A percentile compares a stretch with the other conserved stretches of the same genome.
Evolutionary conservation across 2,113 vertebrate species (phyloP).

Genomic region (Parus major): DNA sequence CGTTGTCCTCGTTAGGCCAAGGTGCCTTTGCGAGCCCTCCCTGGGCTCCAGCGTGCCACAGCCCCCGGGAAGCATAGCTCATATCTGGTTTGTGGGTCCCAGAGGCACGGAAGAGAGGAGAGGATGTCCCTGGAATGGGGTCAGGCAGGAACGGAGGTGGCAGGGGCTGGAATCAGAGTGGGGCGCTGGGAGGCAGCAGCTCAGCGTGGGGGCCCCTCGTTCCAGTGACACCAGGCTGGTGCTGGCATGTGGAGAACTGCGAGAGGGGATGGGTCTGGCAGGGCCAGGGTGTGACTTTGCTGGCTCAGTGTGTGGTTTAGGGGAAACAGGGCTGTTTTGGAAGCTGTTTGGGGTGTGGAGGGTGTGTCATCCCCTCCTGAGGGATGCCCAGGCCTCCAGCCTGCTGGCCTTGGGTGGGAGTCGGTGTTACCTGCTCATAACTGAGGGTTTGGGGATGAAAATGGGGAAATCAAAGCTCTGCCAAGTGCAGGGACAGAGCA

Average conservation of each 20-base stretch:
- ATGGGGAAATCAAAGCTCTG: not conserved
- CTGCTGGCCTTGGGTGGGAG: not conserved
- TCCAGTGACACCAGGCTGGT: not conserved
- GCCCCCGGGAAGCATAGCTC: not conserved
- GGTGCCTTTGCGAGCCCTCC: conserved; percentile 35
- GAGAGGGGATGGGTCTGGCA: rapidly evolving
- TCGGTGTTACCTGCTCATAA: not conserved
- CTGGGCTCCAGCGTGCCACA: not conserved
- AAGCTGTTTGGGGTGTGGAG: not conserved
- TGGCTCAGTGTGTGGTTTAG: not conserved
- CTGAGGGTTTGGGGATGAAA: not conserved
- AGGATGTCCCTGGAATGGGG: conserved; percentile 11
- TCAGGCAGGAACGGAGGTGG: not conserved
- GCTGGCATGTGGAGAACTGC: not conserved
- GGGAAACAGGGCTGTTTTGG: not conserved
- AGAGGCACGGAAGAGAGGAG: not conserved
- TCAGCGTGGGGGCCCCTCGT: rapidly evolving
- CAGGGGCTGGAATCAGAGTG: not conserved
- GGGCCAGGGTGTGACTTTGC: not conserved
- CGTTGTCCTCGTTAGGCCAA: not conserved
- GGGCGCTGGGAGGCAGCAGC: not conserved
- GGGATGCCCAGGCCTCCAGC: not conserved
- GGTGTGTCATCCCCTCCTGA: not conserved
- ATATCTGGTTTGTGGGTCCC: not conserved
- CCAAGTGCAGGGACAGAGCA: not conserved